phyloP scores from a whole-genome alignment of 2,888 invertebrate genomes.

The Yponomeuta malinellus region DNA sequence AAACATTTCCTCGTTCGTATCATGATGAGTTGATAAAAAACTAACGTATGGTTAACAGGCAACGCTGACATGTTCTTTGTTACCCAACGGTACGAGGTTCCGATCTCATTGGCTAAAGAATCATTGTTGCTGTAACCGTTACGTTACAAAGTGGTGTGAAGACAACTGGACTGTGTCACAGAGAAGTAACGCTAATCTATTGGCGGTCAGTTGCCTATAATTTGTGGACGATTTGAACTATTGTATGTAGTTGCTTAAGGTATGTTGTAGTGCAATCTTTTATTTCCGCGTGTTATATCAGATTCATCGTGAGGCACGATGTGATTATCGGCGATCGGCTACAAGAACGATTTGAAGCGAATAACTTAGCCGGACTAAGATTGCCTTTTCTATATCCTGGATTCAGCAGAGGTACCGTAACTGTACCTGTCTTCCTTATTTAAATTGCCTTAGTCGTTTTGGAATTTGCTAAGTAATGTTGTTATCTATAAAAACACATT shows the following conservation, averaged over 20 bases:
- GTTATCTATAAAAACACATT: no score
- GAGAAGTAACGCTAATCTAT: neutral
- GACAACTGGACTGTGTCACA: constrained; percentile 1
- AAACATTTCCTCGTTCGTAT: neutral
- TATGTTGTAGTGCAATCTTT: neutral
- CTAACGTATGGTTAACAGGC: no score
- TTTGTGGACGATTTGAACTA: neutral
- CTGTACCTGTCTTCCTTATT: no score
- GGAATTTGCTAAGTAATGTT: no score
- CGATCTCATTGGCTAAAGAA: neutral
- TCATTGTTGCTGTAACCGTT: neutral
- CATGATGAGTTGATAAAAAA: neutral
- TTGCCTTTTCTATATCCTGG: neutral
- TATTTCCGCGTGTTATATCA: neutral
- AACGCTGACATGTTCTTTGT: neutral
- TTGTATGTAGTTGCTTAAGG: neutral
- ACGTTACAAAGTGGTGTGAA: neutral
- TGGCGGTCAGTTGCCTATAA: neutral
- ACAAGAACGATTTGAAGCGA: neutral
- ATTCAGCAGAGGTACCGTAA: no score
- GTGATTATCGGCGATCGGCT: neutral
- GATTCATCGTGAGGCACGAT: neutral
- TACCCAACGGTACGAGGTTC: neutral
- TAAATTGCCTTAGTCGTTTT: no score
- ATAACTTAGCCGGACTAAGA: neutral